Conservation (phyloP, 1,140 invertebrate species). For the Oscheius sp. region DNA sequence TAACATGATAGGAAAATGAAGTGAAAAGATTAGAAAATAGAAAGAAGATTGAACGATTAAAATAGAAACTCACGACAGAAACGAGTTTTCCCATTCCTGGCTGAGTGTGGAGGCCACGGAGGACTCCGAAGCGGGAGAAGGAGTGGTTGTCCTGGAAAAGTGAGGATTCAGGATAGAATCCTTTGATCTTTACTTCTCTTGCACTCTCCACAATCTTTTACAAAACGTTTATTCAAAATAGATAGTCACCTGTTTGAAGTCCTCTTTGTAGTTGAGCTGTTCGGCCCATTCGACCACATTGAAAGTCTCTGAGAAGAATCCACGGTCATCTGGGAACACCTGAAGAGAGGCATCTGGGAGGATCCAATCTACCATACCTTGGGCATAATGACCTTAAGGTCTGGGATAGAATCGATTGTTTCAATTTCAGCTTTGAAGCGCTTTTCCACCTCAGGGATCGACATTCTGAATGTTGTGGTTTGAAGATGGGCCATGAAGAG, state of each 20-base stretch:
- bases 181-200: not conserved
- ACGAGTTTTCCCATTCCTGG: slow-evolving; percentile 60
- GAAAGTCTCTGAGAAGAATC: slow-evolving; percentile 59
- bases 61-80: slow-evolving; percentile 45
- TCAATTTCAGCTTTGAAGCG: slow-evolving; percentile 54
- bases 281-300: slow-evolving; percentile 53
- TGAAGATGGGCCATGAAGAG: too few relatives aligned
- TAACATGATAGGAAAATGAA: too few relatives aligned
- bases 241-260: slow-evolving; percentile 49
- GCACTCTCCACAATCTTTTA: not conserved
- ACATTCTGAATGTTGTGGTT: too few relatives aligned
- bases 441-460: slow-evolving; percentile 46
- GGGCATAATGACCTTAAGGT: slow-evolving; percentile 56
- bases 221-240: slow-evolving; percentile 15
- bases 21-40: too few relatives aligned
- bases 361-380: slow-evolving; percentile 37
- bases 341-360: not conserved
- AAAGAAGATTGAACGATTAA: too few relatives aligned
- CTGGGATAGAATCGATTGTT: slow-evolving; percentile 47
- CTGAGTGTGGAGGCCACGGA: slow-evolving; percentile 59
- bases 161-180: not conserved
- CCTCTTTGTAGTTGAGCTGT: slow-evolving; percentile 48
- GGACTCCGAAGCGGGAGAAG: slow-evolving; percentile 58
- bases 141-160: slow-evolving; percentile 58
- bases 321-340: slow-evolving; percentile 59